phyloP scores from a whole-genome alignment of 2,888 invertebrate species.

The Erebia palarica region DNA sequence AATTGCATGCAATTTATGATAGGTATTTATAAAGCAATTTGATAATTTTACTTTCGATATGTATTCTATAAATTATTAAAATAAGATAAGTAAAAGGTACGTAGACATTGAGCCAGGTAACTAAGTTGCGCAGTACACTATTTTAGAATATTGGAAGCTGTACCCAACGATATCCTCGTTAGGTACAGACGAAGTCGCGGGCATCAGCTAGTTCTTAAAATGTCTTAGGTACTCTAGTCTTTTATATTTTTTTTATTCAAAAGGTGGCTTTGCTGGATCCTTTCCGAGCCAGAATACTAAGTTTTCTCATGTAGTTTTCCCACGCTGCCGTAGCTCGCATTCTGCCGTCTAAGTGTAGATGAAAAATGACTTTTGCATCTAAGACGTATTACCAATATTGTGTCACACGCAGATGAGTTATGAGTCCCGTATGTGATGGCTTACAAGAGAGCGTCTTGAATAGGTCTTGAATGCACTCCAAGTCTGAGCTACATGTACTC shows the following conservation, averaged over 20 bases:
- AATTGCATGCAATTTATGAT: constrained; percentile 25
- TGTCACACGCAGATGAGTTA: constrained; percentile 11
- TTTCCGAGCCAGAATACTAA: background rate
- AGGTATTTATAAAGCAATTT: constrained; percentile 11
- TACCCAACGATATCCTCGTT: too few species aligned
- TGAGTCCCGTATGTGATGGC: background rate
- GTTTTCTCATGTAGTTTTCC: constrained; percentile 1
- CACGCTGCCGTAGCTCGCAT: background rate
- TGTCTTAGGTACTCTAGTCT: too few species aligned
- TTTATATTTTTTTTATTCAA: background rate
- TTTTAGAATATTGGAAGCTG: too few species aligned
- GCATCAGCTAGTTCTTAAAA: too few species aligned
- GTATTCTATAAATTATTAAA: background rate
- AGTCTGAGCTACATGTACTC: background rate
- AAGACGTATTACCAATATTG: constrained; percentile 10
- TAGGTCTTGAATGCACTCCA: background rate
- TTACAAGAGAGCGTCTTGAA: background rate
- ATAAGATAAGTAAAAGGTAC: background rate
- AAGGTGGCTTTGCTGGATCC: background rate
- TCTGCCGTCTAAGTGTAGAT: background rate
- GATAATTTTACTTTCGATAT: constrained; percentile 3
- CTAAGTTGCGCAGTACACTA: too few species aligned
- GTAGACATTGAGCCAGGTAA: background rate
- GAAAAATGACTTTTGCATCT: constrained; percentile 7
- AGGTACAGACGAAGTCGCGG: too few species aligned